phyloP scores from a whole-genome alignment of 1,140 invertebrate species.

The Drosophila suzukii region DNA sequence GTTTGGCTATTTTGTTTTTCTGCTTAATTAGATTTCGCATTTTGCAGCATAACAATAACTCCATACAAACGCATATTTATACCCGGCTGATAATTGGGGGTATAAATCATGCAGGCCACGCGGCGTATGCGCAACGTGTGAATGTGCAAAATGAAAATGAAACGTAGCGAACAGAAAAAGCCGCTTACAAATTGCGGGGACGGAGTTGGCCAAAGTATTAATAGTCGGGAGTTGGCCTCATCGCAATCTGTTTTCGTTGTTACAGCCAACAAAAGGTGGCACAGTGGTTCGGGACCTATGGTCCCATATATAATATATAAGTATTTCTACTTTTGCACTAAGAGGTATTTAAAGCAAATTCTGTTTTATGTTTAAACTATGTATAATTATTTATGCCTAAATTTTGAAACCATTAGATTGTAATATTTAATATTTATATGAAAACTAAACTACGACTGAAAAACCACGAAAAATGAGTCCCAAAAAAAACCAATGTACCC shows the following conservation, averaged over 20 bases:
- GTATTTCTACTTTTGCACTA: too few species aligned
- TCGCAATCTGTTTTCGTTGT: constrained; percentile 42
- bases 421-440: too few species aligned
- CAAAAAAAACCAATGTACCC: too few species aligned
- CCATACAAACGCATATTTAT: not conserved
- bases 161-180: constrained; percentile 9
- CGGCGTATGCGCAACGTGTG: constrained; percentile 37
- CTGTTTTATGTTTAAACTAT: too few species aligned
- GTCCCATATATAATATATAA: too few species aligned
- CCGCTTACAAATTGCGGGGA: constrained; percentile 22
- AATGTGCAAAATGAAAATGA: constrained; percentile 20
- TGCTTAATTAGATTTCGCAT: constrained; percentile 42
- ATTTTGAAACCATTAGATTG: too few species aligned
- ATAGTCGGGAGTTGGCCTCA: constrained; percentile 27
- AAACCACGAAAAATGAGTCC: too few species aligned
- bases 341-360: too few species aligned
- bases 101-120: constrained; percentile 32
- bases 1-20: constrained; percentile 29
- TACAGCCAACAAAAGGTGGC: constrained; percentile 5
- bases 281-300: not conserved
- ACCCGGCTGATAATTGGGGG: constrained; percentile 22
- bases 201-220: constrained; percentile 31
- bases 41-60: constrained; percentile 26
- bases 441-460: too few species aligned
- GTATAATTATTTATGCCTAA: too few species aligned